Percentiles rank a stretch among this genome's conserved stretches.
These are phyloP conservation scores for Hypsibius dujardini DNA, from an alignment of 1,140 invertebrate genomes.

Conservation along the genomic window DNA sequence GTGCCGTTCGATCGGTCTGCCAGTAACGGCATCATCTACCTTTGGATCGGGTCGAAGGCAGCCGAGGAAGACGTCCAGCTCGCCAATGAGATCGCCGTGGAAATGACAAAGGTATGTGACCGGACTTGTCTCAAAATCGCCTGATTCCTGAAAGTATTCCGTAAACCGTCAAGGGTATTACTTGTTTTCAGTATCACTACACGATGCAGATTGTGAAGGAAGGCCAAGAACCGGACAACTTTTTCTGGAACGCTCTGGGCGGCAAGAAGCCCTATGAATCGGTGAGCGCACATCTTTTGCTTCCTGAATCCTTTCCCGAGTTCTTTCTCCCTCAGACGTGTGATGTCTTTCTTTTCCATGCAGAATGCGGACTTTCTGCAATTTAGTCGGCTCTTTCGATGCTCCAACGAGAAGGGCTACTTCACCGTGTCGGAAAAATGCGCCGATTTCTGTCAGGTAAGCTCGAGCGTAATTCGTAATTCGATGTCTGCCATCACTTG, in stretches of 20 bases:
- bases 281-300: no score
- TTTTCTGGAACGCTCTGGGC: constrained; percentile 90
- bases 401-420: constrained; percentile 98
- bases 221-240: constrained; percentile 94
- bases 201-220: constrained; percentile 72
- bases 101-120: constrained; percentile 43
- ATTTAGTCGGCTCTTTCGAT: constrained; percentile 81
- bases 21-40: constrained; percentile 80
- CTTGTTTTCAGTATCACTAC: constrained; percentile 21
- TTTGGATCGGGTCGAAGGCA: constrained; percentile 82
- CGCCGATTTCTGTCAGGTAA: constrained; percentile 94
- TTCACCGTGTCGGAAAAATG: constrained; percentile 98
- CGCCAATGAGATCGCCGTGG: constrained; percentile 76
- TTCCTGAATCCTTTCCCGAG: no score
- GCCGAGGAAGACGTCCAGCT: constrained; percentile 70
- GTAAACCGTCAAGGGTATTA: neutral
- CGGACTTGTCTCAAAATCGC: neutral
- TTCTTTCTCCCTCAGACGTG: constrained; percentile 11
- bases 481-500: neutral
- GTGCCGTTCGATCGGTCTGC: constrained; percentile 81
- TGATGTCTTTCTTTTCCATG: constrained; percentile 12
- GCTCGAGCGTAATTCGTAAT: constrained; percentile 17
- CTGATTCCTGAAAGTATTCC: neutral
- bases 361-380: constrained; percentile 77
- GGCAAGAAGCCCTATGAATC: constrained; percentile 77